Conservation (phyloP, 2,797 vertebrate species). For the Phalanger gymnotis region DNA sequence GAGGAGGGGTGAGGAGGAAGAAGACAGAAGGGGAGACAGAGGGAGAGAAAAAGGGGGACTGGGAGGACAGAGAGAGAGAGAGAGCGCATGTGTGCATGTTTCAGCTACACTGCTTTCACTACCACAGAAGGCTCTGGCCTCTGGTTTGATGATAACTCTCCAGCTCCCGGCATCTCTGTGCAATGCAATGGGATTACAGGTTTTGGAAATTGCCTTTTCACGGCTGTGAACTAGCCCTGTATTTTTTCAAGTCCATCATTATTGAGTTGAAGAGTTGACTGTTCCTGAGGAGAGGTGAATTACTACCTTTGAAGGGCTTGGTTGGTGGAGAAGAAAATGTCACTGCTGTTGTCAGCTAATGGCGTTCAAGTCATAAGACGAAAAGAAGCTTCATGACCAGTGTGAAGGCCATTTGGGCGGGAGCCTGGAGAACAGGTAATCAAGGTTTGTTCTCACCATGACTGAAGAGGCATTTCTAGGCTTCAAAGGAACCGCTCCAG, state of each 20-base stretch:
- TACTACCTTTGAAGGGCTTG: conserved; percentile 71
- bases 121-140: background rate
- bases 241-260: conserved; percentile 79
- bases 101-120: conserved; percentile 50
- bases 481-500: conserved; percentile 59
- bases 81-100: background rate
- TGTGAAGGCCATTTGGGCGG: conserved; percentile 64
- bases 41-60: background rate
- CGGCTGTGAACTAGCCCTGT: conserved; percentile 46
- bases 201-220: conserved; percentile 65
- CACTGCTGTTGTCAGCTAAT: conserved; percentile 60
- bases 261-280: conserved; percentile 78
- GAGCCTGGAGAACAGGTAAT: conserved; percentile 43
- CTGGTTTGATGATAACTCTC: conserved; percentile 52
- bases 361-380: conserved; percentile 72
- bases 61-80: background rate
- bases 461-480: conserved; percentile 65
- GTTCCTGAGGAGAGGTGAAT: conserved; percentile 76
- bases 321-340: conserved; percentile 71
- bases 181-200: conserved; percentile 63
- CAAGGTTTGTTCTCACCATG: conserved; percentile 61
- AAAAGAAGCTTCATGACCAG: conserved; percentile 55
- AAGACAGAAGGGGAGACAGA: background rate
- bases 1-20: background rate
- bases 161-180: conserved; percentile 44